A percentile compares a stretch with the other conserved stretches of the same genome.
These are phyloP conservation scores for Sarcophaga peregrina DNA, from an alignment of 1,140 invertebrate species.

Conservation along the genomic window DNA sequence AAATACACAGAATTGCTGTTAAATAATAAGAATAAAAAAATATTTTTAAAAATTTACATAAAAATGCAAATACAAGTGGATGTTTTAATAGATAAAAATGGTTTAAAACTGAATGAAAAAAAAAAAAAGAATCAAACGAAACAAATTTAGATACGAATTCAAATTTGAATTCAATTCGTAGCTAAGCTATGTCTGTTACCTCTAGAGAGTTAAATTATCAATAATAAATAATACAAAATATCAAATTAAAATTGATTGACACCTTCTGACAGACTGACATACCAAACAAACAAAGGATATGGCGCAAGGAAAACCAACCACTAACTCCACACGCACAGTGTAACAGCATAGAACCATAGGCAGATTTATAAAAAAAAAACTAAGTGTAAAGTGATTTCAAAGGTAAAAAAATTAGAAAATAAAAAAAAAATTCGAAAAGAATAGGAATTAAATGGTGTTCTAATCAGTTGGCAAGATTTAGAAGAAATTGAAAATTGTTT, in stretches of 20 bases:
- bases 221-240: slow-evolving; percentile 21
- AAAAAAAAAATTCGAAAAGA: no score
- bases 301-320: background rate
- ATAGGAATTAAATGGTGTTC: background rate
- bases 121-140: background rate
- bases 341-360: background rate
- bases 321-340: background rate
- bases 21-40: no score
- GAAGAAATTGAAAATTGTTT: background rate
- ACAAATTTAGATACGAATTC: background rate
- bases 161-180: no score
- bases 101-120: background rate
- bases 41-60: slow-evolving; percentile 11
- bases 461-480: background rate
- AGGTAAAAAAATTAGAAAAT: background rate
- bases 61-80: slow-evolving; percentile 11
- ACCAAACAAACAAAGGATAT: background rate
- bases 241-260: slow-evolving; percentile 22
- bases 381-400: no score
- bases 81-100: background rate
- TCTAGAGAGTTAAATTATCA: background rate
- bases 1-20: no score
- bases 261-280: background rate
- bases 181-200: no score
- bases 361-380: no score